A percentile compares a stretch with the other conserved stretches of the same genome.
phyloP scores from a whole-genome alignment of 2,113 vertebrate species.

The Aythya baeri region DNA sequence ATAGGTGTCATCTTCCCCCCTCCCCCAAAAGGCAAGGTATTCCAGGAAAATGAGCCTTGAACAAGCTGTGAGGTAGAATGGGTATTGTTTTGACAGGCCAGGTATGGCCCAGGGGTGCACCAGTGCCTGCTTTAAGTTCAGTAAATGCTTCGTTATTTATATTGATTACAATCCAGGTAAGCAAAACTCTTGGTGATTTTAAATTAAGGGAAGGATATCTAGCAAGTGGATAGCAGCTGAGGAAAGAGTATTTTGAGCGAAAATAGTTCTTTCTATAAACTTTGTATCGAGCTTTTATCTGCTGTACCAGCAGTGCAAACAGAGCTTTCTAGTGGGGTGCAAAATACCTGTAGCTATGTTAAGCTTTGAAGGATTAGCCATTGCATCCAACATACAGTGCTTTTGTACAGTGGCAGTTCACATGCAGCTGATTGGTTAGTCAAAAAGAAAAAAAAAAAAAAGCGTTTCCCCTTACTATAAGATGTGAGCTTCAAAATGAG shows the following conservation, averaged over 20 bases:
- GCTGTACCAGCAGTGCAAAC: neutral
- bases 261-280: neutral
- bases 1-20: neutral
- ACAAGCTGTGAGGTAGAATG: neutral
- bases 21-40: neutral
- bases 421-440: neutral
- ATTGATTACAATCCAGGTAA: neutral
- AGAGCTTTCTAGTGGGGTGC: neutral
- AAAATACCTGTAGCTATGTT: neutral
- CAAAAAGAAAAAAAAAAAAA: neutral
- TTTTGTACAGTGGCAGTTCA: neutral
- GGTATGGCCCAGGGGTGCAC: accelerated
- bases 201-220: neutral
- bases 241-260: neutral
- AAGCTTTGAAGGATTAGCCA: neutral
- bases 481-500: slow-evolving; percentile 25
- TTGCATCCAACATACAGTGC: neutral
- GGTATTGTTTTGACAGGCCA: neutral
- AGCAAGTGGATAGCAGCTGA: neutral
- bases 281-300: neutral
- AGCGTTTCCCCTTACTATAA: neutral
- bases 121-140: neutral
- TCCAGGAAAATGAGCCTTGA: neutral
- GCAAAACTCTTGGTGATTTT: neutral
- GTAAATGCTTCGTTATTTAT: neutral